These are phyloP conservation scores for Drosophila fuyamai DNA, from an alignment of 1,140 invertebrate genomes.

Conservation along the genomic window DNA sequence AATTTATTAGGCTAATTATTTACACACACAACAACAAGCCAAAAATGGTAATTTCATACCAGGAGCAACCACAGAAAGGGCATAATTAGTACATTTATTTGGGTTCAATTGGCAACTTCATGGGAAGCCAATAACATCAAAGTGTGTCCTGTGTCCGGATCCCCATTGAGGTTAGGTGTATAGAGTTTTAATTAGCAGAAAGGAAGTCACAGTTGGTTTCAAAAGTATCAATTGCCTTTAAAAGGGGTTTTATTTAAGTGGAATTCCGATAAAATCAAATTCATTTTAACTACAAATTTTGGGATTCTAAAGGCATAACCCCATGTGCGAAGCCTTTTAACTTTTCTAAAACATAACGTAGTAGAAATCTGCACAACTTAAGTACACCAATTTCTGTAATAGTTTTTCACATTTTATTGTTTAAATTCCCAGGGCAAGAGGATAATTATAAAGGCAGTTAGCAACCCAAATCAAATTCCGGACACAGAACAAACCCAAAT, in stretches of 20 bases:
- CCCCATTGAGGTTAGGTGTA: neutral
- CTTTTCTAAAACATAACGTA: neutral
- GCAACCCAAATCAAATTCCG: neutral
- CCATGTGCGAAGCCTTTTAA: neutral
- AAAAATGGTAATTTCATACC: constrained; percentile 10
- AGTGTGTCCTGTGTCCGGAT: constrained; percentile 25
- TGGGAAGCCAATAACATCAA: constrained; percentile 5
- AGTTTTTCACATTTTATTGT: no score
- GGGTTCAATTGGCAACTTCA: constrained; percentile 1
- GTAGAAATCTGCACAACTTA: no score
- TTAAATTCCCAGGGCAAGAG: neutral
- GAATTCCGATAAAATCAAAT: neutral
- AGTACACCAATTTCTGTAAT: no score
- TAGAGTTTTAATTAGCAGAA: neutral
- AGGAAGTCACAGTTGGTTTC: constrained; percentile 29
- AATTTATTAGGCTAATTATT: constrained; percentile 54
- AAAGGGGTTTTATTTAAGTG: neutral
- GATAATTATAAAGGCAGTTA: neutral
- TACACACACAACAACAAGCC: constrained; percentile 34
- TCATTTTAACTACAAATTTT: neutral
- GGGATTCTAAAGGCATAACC: neutral
- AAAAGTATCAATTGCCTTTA: constrained; percentile 8
- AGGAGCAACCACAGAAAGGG: constrained; percentile 5
- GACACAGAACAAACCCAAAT: constrained; percentile 16
- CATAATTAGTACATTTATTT: constrained; percentile 33